These are phyloP conservation scores for Heliothis peltigera DNA, from an alignment of 2,888 invertebrate genomes.

Conservation along the genomic window DNA sequence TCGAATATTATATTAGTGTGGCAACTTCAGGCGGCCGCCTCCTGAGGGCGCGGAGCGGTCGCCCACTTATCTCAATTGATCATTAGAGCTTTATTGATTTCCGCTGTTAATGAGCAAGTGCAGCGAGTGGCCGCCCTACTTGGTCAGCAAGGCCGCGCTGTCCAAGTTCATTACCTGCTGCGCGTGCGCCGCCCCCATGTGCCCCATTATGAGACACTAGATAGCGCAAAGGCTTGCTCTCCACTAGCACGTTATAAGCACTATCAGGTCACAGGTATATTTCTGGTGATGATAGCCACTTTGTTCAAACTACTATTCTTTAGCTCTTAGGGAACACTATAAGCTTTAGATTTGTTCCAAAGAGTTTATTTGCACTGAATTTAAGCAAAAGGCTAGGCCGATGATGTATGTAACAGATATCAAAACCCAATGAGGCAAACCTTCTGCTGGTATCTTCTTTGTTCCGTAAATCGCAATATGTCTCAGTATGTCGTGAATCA, in stretches of 20 bases:
- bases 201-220: not conserved
- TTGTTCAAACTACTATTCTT: too few species aligned
- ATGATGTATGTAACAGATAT: too few species aligned
- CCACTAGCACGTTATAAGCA: not conserved
- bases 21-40: not conserved
- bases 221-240: not conserved
- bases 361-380: too few species aligned
- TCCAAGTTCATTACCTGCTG: slow-evolving; percentile 45
- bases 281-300: too few species aligned
- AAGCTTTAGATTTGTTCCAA: too few species aligned
- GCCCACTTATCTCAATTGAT: not conserved
- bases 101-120: slow-evolving; percentile 7
- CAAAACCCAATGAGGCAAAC: not conserved
- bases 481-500: slow-evolving; percentile 3
- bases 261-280: too few species aligned
- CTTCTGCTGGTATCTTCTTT: not conserved
- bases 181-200: slow-evolving; percentile 27
- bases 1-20: not conserved
- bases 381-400: too few species aligned
- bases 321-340: too few species aligned
- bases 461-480: not conserved
- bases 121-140: too few species aligned
- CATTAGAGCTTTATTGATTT: not conserved
- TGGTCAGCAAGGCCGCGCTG: slow-evolving; percentile 32
- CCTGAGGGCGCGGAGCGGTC: not conserved